Evolutionary conservation across 2,888 invertebrate genomes (phyloP).

Genomic region (Tetragnatha montana): DNA sequence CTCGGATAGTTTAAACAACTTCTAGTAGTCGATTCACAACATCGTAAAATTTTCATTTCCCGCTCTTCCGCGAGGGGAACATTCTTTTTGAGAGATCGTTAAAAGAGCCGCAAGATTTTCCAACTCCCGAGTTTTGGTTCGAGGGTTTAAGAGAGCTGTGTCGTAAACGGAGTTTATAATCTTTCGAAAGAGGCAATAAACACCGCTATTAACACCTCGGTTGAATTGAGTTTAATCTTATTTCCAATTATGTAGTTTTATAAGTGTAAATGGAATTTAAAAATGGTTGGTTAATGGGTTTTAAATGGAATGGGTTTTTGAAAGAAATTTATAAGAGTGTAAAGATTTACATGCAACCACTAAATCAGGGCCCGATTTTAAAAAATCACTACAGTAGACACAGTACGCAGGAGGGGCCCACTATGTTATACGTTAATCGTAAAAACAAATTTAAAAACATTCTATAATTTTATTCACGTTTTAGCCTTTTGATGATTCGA

Average conservation of each 20-base stretch:
- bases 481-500: too few relatives aligned
- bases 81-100: conserved; percentile 4
- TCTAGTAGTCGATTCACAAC: background rate
- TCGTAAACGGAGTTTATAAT: conserved; percentile 14
- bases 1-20: conserved; percentile 1
- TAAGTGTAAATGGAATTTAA: background rate
- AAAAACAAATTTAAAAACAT: too few relatives aligned
- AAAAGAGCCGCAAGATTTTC: background rate
- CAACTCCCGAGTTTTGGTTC: background rate
- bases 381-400: too few relatives aligned
- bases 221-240: background rate
- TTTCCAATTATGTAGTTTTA: background rate
- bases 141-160: conserved; percentile 1
- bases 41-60: conserved; percentile 16
- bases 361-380: too few relatives aligned
- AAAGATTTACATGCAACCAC: too few relatives aligned
- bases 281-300: too few relatives aligned
- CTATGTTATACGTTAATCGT: too few relatives aligned
- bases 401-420: too few relatives aligned
- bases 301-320: too few relatives aligned
- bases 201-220: background rate
- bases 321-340: too few relatives aligned
- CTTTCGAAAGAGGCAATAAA: background rate
- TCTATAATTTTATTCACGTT: too few relatives aligned
- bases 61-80: background rate